Evolutionary conservation across 2,797 vertebrate genomes (phyloP).

Genomic region (Falco novaeseelandiae): DNA sequence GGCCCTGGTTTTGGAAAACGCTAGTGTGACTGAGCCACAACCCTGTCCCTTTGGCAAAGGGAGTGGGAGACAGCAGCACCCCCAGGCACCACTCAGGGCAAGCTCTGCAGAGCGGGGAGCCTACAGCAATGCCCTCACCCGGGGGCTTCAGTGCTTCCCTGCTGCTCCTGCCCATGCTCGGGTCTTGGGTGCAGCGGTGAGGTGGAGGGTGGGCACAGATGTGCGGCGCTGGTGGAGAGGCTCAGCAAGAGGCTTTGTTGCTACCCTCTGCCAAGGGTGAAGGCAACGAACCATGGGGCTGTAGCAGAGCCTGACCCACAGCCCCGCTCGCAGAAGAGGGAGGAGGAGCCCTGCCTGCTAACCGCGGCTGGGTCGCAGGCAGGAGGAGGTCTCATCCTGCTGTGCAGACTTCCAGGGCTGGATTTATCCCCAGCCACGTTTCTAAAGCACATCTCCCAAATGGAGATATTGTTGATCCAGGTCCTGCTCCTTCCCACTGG

Average conservation of each 20-base stretch:
- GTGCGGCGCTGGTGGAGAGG: neutral
- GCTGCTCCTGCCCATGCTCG: neutral
- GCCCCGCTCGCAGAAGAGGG: neutral
- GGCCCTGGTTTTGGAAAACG: neutral
- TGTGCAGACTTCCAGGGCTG: neutral
- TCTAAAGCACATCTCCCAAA: neutral
- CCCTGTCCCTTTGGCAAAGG: neutral
- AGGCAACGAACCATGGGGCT: neutral
- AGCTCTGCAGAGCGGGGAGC: neutral
- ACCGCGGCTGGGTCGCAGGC: neutral
- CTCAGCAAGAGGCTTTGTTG: neutral
- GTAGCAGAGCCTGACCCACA: neutral
- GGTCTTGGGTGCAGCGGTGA: neutral
- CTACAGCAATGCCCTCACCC: neutral
- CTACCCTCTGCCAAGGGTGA: neutral
- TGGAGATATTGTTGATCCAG: neutral
- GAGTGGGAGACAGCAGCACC: neutral
- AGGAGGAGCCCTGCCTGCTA: neutral
- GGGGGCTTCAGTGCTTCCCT: neutral
- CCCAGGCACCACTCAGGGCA: neutral
- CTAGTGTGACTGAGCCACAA: accelerated
- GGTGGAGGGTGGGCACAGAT: neutral
- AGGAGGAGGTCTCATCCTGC: neutral
- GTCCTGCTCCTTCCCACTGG: neutral
- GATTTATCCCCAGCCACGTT: neutral